Base-by-base conservation (phyloP, 2,113 vertebrate species). In the Cynoglossus semilaevis region DNA sequence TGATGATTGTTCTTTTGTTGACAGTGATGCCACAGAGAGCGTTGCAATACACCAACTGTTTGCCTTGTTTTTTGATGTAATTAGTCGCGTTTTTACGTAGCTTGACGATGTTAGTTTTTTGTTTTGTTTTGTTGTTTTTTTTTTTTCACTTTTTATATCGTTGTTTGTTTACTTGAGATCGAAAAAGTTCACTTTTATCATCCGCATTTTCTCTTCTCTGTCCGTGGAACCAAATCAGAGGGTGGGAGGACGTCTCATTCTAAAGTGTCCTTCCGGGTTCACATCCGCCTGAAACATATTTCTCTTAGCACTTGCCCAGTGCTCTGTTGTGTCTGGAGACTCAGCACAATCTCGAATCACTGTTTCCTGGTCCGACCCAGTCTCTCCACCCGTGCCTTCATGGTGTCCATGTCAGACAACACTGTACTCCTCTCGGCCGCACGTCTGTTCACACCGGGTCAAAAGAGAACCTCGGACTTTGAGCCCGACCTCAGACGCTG, bases 71-170 rank as follows among this genome's bases (percentile, higher is more conserved):
- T 83, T 2, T 83, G 81, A 89, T 85, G 71, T 84, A 80, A 77
- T 76, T 87, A 83, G 85, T 88, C 53, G 37, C 86, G 82, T 86
- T 87, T 85, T 84, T 85, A 77, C 61, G 72, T 88, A 88, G 85
- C 56, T 60, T 65, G 64, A 54, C 83, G 67, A 79, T 62, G 77
- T 59, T 85, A 63, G 12, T 36, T 35, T 72, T 56, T 67, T 75
- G 43, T 18, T 71, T 63, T n/a, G n/a, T n/a, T n/a, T n/a, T n/a
- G n/a, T n/a, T n/a, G n/a, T n/a, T n/a, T n/a, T n/a, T n/a, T n/a
- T n/a, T n/a, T n/a, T n/a, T n/a, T n/a, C n/a, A n/a, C n/a, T n/a
- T 37, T 74, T 68, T 17, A 62, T 85, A 13, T 82, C 81, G 58
- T 77, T 73, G 77, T 80, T 72, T 79, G 72, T 82, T 84, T 54